Evolutionary conservation across 2,888 invertebrate species (phyloP).

Genomic region (Prionchulus punctatus): DNA sequence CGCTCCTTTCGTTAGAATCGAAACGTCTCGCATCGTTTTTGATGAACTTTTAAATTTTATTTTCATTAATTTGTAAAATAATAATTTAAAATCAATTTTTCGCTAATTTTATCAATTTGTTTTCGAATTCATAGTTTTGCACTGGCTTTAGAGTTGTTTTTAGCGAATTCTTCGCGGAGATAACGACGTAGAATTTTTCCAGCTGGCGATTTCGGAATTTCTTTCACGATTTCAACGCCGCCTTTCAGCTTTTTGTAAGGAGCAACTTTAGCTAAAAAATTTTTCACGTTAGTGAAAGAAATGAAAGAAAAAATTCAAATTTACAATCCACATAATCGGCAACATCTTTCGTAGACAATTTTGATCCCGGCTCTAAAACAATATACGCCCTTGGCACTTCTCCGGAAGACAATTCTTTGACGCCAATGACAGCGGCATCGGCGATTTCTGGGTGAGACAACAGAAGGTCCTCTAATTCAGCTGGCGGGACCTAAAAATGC

Average conservation of each 20-base stretch:
- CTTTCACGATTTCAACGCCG: conserved; percentile 47
- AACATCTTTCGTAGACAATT: conserved; percentile 7
- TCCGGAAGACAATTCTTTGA: conserved; percentile 43
- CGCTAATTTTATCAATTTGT: too few species aligned
- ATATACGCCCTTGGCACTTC: conserved; percentile 32
- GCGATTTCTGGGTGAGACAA: conserved; percentile 52
- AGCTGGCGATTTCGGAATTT: conserved; percentile 53
- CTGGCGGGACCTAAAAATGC: conserved; percentile 54
- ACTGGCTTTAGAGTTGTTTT: too few species aligned
- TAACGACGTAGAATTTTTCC: conserved; percentile 53
- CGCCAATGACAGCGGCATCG: conserved; percentile 64
- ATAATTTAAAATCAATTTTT: too few species aligned
- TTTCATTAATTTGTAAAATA: too few species aligned
- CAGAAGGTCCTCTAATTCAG: conserved; percentile 64
- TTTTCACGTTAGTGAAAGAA: neutral
- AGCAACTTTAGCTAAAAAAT: conserved; percentile 45
- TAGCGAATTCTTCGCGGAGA: too few species aligned
- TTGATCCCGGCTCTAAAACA: conserved; percentile 33
- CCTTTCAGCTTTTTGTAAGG: conserved; percentile 55
- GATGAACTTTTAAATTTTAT: too few species aligned
- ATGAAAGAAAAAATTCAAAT: too few species aligned
- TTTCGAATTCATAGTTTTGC: too few species aligned
- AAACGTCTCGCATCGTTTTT: too few species aligned
- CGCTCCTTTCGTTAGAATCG: too few species aligned
- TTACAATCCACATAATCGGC: conserved; percentile 13